Base-by-base conservation (phyloP, 2,113 vertebrate genomes). In the Lota lota region DNA sequence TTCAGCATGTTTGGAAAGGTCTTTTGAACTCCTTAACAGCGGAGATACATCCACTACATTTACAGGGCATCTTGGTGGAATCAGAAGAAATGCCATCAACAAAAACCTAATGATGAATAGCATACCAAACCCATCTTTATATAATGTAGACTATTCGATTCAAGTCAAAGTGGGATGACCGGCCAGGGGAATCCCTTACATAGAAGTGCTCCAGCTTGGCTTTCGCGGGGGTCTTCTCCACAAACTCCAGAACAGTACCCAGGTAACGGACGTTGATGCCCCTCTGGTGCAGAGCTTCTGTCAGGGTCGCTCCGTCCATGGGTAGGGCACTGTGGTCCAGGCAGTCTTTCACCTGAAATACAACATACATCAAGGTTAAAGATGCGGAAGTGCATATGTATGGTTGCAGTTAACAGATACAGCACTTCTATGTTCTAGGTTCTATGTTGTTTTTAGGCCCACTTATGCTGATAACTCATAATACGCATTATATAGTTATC, bases 201-300 rank as follows among this genome's bases (percentile, higher is more conserved):
- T 94, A 94, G 77, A 99, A 87, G 78, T 99, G 96, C 83, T 97
- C 95, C 66, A 99, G 91, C 89, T 97, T 96, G 24, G 89, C 80
- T 7, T 89, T 95, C 24, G 95, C 90, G 0, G 95, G 93, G 66
- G 94, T 96, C 78, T 92, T 95, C 65, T 91, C 84, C 83, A 98
- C 89, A 85, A 97, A 94, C 73, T 86, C 93, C 69, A 98, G 85
- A 21, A 99, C 95, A 6, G 91, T 95, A 69, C 97, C 97, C 64
- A 98, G 83, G 63, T 99, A 99, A 1, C 97, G 96, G 87, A 99
- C 85, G 69, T 98, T 99, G 86, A 99, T 98, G 74, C 97, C 97
- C 15, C 96, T 89, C 88, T 99, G 97, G 85, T 94, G 96, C 90
- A 99, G 94, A 65, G 94, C 94, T 83, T 99, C 97, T 0, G 95